Percentiles rank a stretch among this genome's conserved stretches.
These are phyloP conservation scores for Aricia artaxerxes DNA, from an alignment of 2,888 invertebrate genomes.

Conservation along the genomic window DNA sequence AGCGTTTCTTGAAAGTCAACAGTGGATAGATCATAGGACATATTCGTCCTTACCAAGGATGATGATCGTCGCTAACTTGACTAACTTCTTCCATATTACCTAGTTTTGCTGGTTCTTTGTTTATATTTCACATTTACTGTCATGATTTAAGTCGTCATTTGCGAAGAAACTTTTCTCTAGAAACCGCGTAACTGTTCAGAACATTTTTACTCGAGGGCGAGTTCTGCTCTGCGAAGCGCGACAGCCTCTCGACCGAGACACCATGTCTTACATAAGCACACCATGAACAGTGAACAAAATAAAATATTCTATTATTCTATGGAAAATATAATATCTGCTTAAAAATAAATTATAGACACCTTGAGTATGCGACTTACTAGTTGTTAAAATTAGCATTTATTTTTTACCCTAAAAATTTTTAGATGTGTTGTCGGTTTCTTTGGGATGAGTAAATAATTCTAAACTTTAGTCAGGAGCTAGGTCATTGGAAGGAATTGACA, in stretches of 20 bases:
- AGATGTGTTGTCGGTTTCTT: no score
- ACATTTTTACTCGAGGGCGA: not conserved
- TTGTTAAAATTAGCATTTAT: no score
- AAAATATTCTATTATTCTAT: not conserved
- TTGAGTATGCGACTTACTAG: not conserved
- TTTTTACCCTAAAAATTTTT: no score
- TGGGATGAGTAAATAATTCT: no score
- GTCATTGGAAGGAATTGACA: no score
- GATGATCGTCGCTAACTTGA: no score
- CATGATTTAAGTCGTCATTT: not conserved
- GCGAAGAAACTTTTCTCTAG: not conserved
- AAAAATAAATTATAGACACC: not conserved
- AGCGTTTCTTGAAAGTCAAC: no score
- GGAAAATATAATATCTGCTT: not conserved
- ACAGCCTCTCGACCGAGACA: not conserved
- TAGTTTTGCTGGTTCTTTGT: no score
- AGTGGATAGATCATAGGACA: no score
- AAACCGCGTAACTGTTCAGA: not conserved
- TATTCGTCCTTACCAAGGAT: no score
- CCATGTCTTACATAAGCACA: not conserved
- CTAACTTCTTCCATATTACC: no score
- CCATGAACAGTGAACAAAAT: not conserved
- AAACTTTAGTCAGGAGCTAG: no score
- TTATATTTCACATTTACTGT: not conserved
- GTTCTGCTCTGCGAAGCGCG: constrained; percentile 6